A percentile compares a stretch with the other conserved stretches of the same genome.
Evolutionary conservation across 2,888 invertebrate species (phyloP).

Genomic region (Spodoptera picta): DNA sequence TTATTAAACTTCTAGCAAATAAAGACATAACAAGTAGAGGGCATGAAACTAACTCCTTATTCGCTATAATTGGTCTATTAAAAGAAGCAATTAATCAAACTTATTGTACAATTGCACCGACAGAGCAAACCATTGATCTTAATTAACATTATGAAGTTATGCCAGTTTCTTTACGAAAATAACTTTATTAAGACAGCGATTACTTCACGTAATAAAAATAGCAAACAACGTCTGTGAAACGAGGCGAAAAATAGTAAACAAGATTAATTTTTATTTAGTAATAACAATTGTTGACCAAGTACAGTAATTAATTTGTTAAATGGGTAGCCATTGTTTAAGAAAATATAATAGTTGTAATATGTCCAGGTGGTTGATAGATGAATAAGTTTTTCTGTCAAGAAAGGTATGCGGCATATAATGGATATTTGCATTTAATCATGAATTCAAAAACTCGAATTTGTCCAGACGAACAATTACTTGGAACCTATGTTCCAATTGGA

Average conservation of each 20-base stretch:
- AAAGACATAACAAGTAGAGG: conserved; percentile 13
- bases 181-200: conserved; percentile 25
- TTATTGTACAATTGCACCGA: conserved; percentile 43
- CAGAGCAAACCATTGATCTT: conserved; percentile 47
- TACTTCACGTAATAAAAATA: conserved; percentile 7
- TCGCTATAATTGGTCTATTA: conserved; percentile 70
- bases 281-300: no score
- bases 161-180: conserved; percentile 39
- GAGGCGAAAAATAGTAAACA: conserved; percentile 2
- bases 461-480: conserved; percentile 8
- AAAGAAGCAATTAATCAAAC: conserved; percentile 74
- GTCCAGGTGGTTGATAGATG: no score
- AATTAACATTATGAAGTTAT: conserved; percentile 45
- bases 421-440: neutral
- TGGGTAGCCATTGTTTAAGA: no score
- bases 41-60: conserved; percentile 36
- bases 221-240: conserved; percentile 12
- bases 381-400: no score
- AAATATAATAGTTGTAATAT: no score
- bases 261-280: neutral
- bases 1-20: no score
- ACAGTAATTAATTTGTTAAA: no score
- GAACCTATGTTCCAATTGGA: conserved; percentile 16
- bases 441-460: neutral
- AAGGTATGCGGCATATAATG: neutral